phyloP scores from a whole-genome alignment of 2,888 invertebrate genomes.

The Hypolimnas misippus region DNA sequence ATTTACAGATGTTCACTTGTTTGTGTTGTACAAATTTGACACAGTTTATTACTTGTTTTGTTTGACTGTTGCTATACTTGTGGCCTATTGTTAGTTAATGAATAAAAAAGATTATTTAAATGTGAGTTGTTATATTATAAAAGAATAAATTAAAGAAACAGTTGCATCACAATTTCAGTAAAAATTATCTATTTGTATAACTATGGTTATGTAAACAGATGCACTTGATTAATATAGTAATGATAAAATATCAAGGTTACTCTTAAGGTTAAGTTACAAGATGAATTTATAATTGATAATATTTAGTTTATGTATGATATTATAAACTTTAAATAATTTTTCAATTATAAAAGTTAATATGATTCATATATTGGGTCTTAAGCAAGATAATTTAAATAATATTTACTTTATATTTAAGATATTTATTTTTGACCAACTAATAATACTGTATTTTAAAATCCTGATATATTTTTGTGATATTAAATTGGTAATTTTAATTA shows the following conservation, averaged over 20 bases:
- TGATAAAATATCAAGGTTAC: constrained; percentile 24
- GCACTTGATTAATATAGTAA: constrained; percentile 23
- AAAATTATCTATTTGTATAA: background rate
- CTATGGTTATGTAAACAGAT: constrained; percentile 14
- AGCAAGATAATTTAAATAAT: too few species aligned
- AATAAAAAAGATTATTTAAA: background rate
- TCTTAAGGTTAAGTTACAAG: background rate
- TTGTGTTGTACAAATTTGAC: constrained; percentile 37
- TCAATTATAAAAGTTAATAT: too few species aligned
- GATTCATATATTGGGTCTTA: too few species aligned
- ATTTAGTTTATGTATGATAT: background rate
- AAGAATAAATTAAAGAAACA: background rate
- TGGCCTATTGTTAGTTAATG: background rate
- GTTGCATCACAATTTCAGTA: background rate
- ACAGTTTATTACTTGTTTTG: constrained; percentile 29
- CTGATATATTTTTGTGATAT: too few species aligned
- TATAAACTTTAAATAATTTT: background rate
- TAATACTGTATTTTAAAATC: too few species aligned
- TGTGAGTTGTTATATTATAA: background rate
- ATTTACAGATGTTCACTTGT: constrained; percentile 35
- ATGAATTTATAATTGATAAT: background rate
- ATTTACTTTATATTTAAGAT: too few species aligned
- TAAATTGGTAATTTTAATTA: too few species aligned
- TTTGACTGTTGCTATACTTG: constrained; percentile 19
- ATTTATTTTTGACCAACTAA: too few species aligned